Evolutionary conservation across 2,113 vertebrate species (phyloP).

Genomic region (Odontesthes bonariensis): DNA sequence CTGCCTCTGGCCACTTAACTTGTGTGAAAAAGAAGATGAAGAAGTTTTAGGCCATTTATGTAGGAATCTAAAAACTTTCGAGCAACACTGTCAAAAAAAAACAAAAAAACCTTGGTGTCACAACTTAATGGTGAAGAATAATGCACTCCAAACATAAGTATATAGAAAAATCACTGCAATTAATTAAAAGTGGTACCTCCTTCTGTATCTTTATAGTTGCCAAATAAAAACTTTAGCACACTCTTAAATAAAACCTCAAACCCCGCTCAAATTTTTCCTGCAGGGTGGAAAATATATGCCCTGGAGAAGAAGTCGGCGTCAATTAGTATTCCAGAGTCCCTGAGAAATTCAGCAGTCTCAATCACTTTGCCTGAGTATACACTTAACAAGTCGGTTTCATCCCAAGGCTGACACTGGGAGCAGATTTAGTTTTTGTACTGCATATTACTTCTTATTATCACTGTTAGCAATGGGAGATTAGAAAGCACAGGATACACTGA

Average conservation of each 20-base stretch:
- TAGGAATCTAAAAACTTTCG: background rate
- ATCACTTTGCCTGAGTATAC: constrained; percentile 44
- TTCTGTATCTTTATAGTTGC: constrained; percentile 9
- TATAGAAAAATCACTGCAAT: constrained; percentile 28
- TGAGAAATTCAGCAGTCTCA: constrained; percentile 50
- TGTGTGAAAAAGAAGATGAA: background rate
- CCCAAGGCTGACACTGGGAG: constrained; percentile 42
- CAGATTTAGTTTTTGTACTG: constrained; percentile 54
- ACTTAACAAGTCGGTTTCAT: constrained; percentile 60
- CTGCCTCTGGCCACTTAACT: background rate
- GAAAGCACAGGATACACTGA: constrained; percentile 57
- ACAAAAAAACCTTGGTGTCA: background rate
- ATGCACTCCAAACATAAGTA: background rate
- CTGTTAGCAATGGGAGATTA: constrained; percentile 65
- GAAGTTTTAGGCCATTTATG: background rate
- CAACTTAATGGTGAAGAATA: constrained; percentile 3
- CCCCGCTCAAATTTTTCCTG: constrained; percentile 12
- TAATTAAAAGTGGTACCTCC: constrained; percentile 23
- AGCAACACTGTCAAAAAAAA: background rate
- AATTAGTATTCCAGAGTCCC: constrained; percentile 39
- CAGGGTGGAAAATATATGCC: constrained; percentile 32
- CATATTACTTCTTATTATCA: constrained; percentile 68
- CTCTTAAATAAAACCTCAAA: constrained; percentile 53
- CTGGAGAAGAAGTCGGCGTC: constrained; percentile 34
- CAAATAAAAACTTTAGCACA: constrained; percentile 27